Percentiles rank a stretch among this genome's conserved stretches.
These are phyloP conservation scores for Heliornis fulica DNA, from an alignment of 2,113 vertebrate species.

Conservation along the genomic window DNA sequence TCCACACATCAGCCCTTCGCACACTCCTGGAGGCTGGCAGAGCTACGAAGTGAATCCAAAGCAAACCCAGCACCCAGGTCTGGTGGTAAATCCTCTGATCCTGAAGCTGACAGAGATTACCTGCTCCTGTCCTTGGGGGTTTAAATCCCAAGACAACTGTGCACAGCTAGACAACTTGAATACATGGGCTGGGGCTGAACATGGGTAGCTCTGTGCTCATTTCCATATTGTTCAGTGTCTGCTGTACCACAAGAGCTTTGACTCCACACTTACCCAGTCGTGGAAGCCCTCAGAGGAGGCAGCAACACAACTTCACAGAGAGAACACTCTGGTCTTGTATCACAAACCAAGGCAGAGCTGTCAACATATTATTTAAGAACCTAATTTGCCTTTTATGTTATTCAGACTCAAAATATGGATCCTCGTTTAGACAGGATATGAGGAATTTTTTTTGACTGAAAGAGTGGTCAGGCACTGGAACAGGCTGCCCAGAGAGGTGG, in stretches of 20 bases:
- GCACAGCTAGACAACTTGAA: neutral
- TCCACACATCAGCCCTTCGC: no score
- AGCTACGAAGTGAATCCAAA: neutral
- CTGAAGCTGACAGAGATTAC: neutral
- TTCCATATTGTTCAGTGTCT: neutral
- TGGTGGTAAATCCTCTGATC: neutral
- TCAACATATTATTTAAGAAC: neutral
- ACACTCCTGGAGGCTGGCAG: neutral
- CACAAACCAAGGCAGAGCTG: neutral
- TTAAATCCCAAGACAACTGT: neutral
- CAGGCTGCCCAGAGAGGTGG: no score
- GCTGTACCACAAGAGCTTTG: neutral
- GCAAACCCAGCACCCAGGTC: neutral
- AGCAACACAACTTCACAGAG: neutral
- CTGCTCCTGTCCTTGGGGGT: neutral
- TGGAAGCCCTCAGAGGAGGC: neutral
- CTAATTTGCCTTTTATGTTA: neutral
- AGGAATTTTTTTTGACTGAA: no score
- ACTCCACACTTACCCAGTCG: neutral
- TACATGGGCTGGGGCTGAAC: neutral
- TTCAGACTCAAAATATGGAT: no score
- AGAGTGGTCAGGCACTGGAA: no score
- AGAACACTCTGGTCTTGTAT: neutral
- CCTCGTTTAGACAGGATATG: no score
- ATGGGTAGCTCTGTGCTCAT: accelerated